Evolutionary conservation across 2,888 invertebrate genomes (phyloP).

Genomic region (Phyllotreta cruciferae): DNA sequence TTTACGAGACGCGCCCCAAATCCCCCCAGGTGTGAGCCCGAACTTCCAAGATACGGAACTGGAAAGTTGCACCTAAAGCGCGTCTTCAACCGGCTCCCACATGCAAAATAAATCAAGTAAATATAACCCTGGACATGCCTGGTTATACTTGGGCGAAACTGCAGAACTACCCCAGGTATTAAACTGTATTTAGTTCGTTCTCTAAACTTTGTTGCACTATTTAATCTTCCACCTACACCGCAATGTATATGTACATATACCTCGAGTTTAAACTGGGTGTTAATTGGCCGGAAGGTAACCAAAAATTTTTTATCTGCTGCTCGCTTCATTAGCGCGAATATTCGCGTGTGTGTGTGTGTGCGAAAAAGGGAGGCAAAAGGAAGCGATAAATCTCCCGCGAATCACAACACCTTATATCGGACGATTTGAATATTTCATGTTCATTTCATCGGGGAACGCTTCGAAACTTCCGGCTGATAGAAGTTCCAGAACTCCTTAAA

Average conservation of each 20-base stretch:
- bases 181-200: conserved; percentile 28
- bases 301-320: too few species aligned
- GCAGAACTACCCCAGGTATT: conserved; percentile 24
- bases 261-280: background rate
- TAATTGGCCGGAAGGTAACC: too few species aligned
- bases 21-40: conserved; percentile 1
- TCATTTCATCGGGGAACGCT: conserved; percentile 45
- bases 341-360: too few species aligned
- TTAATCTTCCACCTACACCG: conserved; percentile 9
- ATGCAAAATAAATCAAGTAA: conserved; percentile 22
- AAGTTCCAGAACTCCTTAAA: conserved; percentile 47
- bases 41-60: conserved; percentile 14
- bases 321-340: too few species aligned
- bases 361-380: too few species aligned
- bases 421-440: conserved; percentile 49
- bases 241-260: background rate
- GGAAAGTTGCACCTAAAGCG: conserved; percentile 14
- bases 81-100: conserved; percentile 13
- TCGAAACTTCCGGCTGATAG: conserved; percentile 46
- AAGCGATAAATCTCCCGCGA: conserved; percentile 2
- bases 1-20: background rate
- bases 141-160: conserved; percentile 6
- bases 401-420: conserved; percentile 38
- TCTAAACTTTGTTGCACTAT: conserved; percentile 19
- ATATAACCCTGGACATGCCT: conserved; percentile 20